Evolutionary conservation across 2,113 vertebrate species (phyloP).

Genomic region (Gopherus evgoodei): DNA sequence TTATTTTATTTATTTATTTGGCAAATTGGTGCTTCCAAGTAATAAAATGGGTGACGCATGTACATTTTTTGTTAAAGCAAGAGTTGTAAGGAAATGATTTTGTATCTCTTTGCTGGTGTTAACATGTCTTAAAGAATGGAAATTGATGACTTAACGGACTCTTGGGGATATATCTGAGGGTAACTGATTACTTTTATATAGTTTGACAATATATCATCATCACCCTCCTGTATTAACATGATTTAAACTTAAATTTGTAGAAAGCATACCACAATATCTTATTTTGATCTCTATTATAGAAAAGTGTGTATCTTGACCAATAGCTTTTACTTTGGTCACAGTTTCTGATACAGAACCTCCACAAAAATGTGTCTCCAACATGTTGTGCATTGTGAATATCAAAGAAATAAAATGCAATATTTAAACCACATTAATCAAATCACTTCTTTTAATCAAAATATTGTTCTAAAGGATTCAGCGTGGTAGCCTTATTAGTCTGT

Average conservation of each 20-base stretch:
- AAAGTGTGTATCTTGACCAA: neutral
- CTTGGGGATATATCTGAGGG: neutral
- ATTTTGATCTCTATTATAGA: neutral
- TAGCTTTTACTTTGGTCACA: neutral
- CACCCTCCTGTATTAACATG: neutral
- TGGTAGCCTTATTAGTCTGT: no score
- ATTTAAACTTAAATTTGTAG: neutral
- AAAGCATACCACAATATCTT: neutral
- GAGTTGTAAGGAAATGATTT: neutral
- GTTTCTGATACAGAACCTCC: neutral
- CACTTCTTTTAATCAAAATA: neutral
- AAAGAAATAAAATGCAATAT: neutral
- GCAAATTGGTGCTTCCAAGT: neutral
- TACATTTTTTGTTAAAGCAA: neutral
- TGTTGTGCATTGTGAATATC: neutral
- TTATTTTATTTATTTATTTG: neutral
- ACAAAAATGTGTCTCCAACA: neutral
- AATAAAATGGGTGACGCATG: neutral
- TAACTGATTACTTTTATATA: neutral
- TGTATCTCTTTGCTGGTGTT: neutral
- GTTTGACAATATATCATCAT: neutral
- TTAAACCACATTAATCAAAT: neutral
- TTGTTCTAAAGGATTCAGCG: neutral
- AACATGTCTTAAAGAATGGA: neutral
- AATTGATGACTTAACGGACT: neutral